These are phyloP conservation scores for Penaeus japonicus DNA, from an alignment of 1,140 invertebrate genomes.

Conservation along the genomic window DNA sequence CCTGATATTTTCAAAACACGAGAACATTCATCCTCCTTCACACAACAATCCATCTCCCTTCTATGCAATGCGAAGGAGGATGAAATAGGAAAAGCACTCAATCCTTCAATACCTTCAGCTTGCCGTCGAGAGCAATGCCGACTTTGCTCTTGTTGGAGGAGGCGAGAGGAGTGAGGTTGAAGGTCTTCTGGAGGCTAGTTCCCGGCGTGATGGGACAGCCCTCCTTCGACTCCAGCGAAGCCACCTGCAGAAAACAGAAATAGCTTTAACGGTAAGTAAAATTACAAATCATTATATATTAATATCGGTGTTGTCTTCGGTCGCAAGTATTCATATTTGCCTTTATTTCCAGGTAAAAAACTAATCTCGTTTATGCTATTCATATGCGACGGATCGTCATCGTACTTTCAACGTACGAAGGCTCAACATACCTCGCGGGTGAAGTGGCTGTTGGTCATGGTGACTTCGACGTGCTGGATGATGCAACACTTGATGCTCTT, in stretches of 20 bases:
- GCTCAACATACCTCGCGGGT: slow-evolving; percentile 74
- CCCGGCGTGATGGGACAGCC: slow-evolving; percentile 90
- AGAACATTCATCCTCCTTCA: background rate
- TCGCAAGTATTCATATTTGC: too few species aligned
- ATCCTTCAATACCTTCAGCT: slow-evolving; percentile 87
- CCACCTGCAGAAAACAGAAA: slow-evolving; percentile 61
- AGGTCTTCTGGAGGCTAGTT: slow-evolving; percentile 83
- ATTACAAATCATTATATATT: too few species aligned
- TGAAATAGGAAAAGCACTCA: slow-evolving; percentile 76
- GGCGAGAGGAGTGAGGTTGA: slow-evolving; percentile 84
- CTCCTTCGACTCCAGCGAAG: slow-evolving; percentile 85
- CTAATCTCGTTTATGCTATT: too few species aligned
- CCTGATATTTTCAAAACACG: too few species aligned
- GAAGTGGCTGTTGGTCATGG: slow-evolving; percentile 90
- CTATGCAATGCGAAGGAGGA: slow-evolving; percentile 73
- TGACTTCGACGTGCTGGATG: slow-evolving; percentile 89
- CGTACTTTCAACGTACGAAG: too few species aligned
- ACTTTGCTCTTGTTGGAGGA: slow-evolving; percentile 81
- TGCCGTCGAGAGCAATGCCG: slow-evolving; percentile 85
- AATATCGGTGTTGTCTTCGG: too few species aligned
- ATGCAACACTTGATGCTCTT: slow-evolving; percentile 83
- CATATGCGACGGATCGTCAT: too few species aligned
- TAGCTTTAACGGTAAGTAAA: too few species aligned
- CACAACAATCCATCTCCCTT: background rate
- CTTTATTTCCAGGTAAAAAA: too few species aligned